phyloP scores from a whole-genome alignment of 2,888 invertebrate genomes.

The Linnaemya tessellans region DNA sequence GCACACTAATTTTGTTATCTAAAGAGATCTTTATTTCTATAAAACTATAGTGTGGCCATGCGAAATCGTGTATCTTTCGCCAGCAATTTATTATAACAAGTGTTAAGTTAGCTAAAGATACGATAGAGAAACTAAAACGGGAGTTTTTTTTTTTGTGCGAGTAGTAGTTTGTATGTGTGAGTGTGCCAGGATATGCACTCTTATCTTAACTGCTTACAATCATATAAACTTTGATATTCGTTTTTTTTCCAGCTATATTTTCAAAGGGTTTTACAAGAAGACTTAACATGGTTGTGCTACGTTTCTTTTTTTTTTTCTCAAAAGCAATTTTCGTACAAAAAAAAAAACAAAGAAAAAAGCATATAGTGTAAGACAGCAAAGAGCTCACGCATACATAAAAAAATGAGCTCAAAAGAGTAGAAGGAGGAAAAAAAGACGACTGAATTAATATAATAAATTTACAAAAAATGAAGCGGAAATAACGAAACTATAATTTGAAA shows the following conservation, averaged over 20 bases:
- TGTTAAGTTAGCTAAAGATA: slow-evolving; percentile 42
- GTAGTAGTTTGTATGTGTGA: not conserved
- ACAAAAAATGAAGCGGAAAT: slow-evolving; percentile 71
- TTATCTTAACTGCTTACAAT: slow-evolving; percentile 67
- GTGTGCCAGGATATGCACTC: slow-evolving; percentile 15
- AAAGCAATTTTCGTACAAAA: slow-evolving; percentile 32
- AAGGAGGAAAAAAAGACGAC: slow-evolving; percentile 5
- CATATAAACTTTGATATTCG: slow-evolving; percentile 47
- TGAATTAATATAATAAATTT: slow-evolving; percentile 68
- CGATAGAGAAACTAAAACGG: slow-evolving; percentile 33
- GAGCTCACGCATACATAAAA: slow-evolving; percentile 22
- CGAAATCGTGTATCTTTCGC: not conserved
- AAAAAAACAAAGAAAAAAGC: not conserved
- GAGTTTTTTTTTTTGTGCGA: not conserved
- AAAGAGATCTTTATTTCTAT: slow-evolving; percentile 39
- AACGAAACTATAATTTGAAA: slow-evolving; percentile 63
- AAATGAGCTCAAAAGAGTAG: not conserved
- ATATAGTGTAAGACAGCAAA: slow-evolving; percentile 16
- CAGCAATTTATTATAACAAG: slow-evolving; percentile 52
- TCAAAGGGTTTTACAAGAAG: slow-evolving; percentile 59
- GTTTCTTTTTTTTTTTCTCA: too few relatives aligned
- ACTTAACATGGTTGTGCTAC: slow-evolving; percentile 57
- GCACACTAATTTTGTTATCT: slow-evolving; percentile 43
- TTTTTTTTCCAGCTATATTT: slow-evolving; percentile 48
- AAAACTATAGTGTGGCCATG: not conserved